Conservation (phyloP, 2,888 invertebrate species). For the Bombyx huttoni region DNA sequence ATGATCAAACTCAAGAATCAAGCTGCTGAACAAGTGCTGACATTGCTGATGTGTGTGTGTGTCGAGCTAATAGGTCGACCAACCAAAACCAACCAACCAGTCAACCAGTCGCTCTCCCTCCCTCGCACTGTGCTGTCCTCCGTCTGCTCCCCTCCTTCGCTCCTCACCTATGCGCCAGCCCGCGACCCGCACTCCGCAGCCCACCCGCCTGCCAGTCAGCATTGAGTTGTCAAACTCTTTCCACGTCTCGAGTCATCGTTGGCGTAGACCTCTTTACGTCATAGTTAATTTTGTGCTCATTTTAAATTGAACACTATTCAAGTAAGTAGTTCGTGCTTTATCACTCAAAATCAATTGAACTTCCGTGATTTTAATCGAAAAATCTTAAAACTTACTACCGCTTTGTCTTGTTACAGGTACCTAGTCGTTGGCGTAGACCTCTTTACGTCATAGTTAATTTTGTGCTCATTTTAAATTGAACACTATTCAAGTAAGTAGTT, state of each 20-base stretch:
- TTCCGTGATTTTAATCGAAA: slow-evolving; percentile 17
- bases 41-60: slow-evolving; percentile 41
- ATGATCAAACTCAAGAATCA: slow-evolving; percentile 25
- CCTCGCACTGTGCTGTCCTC: slow-evolving; percentile 32
- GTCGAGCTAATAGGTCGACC: slow-evolving; percentile 66
- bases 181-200: slow-evolving; percentile 1
- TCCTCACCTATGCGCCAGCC: slow-evolving; percentile 39
- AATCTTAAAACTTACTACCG: slow-evolving; percentile 44
- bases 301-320: slow-evolving; percentile 34
- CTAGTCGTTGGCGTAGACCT: slow-evolving; percentile 22
- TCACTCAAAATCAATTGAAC: slow-evolving; percentile 15
- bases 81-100: slow-evolving; percentile 70
- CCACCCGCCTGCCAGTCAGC: slow-evolving; percentile 58
- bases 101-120: slow-evolving; percentile 65
- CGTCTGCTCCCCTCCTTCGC: slow-evolving; percentile 45
- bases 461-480: slow-evolving; percentile 44
- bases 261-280: slow-evolving; percentile 50
- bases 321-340: slow-evolving; percentile 44
- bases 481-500: slow-evolving; percentile 39
- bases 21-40: slow-evolving; percentile 35
- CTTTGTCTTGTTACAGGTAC: no score
- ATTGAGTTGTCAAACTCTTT: slow-evolving; percentile 29
- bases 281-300: slow-evolving; percentile 53
- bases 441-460: slow-evolving; percentile 63
- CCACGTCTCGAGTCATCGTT: slow-evolving; percentile 22